Evolutionary conservation across 2,888 invertebrate species (phyloP).

Genomic region (Dynastes hyllus): DNA sequence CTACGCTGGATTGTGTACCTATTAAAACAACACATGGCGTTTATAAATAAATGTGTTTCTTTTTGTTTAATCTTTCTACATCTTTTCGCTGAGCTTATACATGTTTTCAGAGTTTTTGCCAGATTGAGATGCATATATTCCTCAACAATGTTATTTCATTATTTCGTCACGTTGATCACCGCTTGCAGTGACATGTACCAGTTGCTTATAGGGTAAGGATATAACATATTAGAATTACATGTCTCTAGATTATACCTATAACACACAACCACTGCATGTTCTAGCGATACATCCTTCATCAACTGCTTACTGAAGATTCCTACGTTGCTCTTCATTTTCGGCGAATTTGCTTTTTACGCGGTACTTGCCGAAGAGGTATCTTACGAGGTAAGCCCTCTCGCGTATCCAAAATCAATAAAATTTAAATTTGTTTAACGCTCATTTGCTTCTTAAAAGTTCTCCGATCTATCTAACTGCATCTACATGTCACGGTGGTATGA

Average conservation of each 20-base stretch:
- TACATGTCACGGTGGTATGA: conserved; percentile 41
- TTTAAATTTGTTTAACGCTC: not conserved
- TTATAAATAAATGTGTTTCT: too few species aligned
- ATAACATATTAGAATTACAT: too few species aligned
- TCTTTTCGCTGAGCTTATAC: not conserved
- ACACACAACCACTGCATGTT: not conserved
- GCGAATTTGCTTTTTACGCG: conserved; percentile 17
- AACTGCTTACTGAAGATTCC: conserved; percentile 8
- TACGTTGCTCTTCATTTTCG: conserved; percentile 9
- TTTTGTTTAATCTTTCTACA: not conserved
- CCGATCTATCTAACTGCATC: conserved; percentile 21
- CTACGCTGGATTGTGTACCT: too few species aligned
- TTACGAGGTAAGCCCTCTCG: not conserved
- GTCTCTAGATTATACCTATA: not conserved
- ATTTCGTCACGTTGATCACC: conserved; percentile 21
- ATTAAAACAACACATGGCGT: too few species aligned
- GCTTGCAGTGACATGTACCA: conserved; percentile 15
- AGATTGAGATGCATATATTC: conserved; percentile 11
- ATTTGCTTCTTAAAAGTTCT: conserved; percentile 6
- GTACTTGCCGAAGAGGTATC: conserved; percentile 6
- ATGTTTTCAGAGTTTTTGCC: conserved; percentile 7
- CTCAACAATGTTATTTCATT: conserved; percentile 20
- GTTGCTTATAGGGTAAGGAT: conserved; percentile 13
- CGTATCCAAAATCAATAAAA: too few species aligned
- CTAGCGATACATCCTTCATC: not conserved